A percentile compares a stretch with the other conserved stretches of the same genome.
Conservation (phyloP, 1,140 invertebrate genomes). For the Littorina saxatilis region DNA sequence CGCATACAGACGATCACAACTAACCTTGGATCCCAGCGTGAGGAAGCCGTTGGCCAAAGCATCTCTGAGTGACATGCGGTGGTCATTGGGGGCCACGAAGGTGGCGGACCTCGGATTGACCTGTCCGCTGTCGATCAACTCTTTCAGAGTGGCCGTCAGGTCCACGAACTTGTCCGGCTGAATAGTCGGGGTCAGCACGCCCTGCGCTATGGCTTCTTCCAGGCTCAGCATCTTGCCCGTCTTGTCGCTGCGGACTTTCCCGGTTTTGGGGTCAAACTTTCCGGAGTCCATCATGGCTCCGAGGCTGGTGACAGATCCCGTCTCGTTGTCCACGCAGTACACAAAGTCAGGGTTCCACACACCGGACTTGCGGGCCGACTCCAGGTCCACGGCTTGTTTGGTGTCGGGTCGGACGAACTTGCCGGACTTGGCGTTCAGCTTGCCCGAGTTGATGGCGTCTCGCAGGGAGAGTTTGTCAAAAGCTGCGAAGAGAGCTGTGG, state of each 20-base stretch:
- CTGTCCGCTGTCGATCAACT: conserved; percentile 65
- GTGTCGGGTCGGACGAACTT: conserved; percentile 54
- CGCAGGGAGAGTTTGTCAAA: conserved; percentile 80
- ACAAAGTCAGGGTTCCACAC: conserved; percentile 62
- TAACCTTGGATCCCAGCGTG: conserved; percentile 80
- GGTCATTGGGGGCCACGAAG: conserved; percentile 67
- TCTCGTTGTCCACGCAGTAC: conserved; percentile 65
- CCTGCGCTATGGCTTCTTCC: conserved; percentile 86
- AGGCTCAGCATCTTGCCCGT: conserved; percentile 84
- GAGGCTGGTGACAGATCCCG: conserved; percentile 60
- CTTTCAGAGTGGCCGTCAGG: conserved; percentile 60
- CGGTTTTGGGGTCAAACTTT: conserved; percentile 82
- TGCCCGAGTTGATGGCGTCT: conserved; percentile 85
- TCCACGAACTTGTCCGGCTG: conserved; percentile 62
- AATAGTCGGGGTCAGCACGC: conserved; percentile 79
- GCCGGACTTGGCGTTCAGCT: conserved; percentile 77
- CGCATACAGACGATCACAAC: too few species aligned
- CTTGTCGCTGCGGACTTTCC: conserved; percentile 84
- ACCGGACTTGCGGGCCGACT: conserved; percentile 78
- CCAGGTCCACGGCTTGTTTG: conserved; percentile 58
- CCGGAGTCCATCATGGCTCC: conserved; percentile 61
- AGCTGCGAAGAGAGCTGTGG: conserved; percentile 79
- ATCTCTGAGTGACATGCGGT: conserved; percentile 69
- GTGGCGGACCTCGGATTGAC: conserved; percentile 67
- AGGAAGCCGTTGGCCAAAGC: conserved; percentile 71